Evolutionary conservation across 2,797 vertebrate genomes (phyloP), one percentile per base, ranked within the genome.

Genomic region (Rhinophrynus dorsalis): DNA sequence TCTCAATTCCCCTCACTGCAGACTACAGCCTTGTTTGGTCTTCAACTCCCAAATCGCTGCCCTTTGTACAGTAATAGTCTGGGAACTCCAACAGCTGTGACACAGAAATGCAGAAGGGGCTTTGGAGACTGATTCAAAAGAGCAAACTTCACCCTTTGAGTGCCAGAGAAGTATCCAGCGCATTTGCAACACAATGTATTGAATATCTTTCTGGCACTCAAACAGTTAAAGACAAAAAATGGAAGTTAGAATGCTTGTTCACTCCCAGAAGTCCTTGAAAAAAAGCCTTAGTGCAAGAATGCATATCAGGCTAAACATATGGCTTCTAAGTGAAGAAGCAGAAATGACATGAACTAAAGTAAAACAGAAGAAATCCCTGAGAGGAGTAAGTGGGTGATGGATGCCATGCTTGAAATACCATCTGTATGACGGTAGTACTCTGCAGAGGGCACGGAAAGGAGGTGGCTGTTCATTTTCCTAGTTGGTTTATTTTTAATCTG

Each of bases 21-120:
- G 8, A 40, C 20, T 26, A 8, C 33, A 40, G 13, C 55, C 55
- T 58, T 58, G 55, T 58, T 58, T 58, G 55, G 55, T 42, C 55
- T 37, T n/a, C 13, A n/a, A 33, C 33, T 15, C 32, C 24, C 12
- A n/a, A 12, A 40, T 40, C 15, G 5, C n/a, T 1, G 37, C n/a
- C 12, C 12, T 27, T 5, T 40, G 30, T 2, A 50, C 47, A 26
- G 47, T 47, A 18, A 47, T n/a, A n/a, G 6, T 13, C 21, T 50
- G 10, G 10, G 13, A 58, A 32, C 20, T 18, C 11, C 8, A 26
- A 26, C 55, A 58, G 55, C 35, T 58, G 55, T 40, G 35, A n/a
- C 9, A 8, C 6, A 29, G n/a, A 15, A 27, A 50, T 50, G 47
- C 23, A 24, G 44, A 24, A 13, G 47, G 47, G 13, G n/a, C 9